Evolutionary conservation across 2,113 vertebrate genomes (phyloP).

Genomic region (Podarcis cretensis): DNA sequence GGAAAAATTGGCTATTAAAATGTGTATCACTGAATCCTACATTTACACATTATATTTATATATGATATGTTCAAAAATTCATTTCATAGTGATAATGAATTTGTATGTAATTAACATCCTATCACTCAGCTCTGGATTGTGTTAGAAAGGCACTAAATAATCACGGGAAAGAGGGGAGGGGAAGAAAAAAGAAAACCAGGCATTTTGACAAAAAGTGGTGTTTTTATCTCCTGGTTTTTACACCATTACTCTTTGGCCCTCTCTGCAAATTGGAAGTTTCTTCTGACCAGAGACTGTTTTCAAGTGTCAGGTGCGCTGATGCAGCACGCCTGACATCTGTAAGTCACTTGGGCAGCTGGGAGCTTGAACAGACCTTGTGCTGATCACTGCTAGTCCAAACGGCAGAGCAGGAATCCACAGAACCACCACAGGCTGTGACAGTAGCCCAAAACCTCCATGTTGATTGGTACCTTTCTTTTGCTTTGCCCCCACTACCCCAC

Average conservation of each 20-base stretch:
- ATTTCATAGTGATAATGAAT: slow-evolving; percentile 73
- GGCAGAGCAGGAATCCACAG: neutral
- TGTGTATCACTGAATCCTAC: slow-evolving; percentile 55
- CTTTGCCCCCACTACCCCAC: too few relatives aligned
- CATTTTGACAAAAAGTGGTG: neutral
- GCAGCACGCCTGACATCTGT: neutral
- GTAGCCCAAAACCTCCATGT: neutral
- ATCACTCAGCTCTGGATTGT: slow-evolving; percentile 42
- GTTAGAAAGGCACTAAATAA: slow-evolving; percentile 41
- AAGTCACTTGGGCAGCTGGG: neutral
- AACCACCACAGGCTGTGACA: neutral
- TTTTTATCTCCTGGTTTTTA: neutral
- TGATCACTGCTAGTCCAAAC: neutral
- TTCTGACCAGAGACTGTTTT: neutral
- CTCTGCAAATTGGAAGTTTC: neutral
- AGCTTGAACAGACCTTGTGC: neutral
- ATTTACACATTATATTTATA: slow-evolving; percentile 66
- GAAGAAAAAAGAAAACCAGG: slow-evolving; percentile 5
- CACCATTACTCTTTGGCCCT: slow-evolving; percentile 28
- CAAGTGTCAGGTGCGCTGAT: neutral
- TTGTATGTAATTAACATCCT: slow-evolving; percentile 61
- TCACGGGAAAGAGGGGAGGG: neutral
- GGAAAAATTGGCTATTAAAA: slow-evolving; percentile 53
- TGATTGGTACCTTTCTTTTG: neutral
- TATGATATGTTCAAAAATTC: slow-evolving; percentile 63